These are phyloP conservation scores for Priocnemis perturbator DNA, from an alignment of 2,888 invertebrate species.

Conservation along the genomic window DNA sequence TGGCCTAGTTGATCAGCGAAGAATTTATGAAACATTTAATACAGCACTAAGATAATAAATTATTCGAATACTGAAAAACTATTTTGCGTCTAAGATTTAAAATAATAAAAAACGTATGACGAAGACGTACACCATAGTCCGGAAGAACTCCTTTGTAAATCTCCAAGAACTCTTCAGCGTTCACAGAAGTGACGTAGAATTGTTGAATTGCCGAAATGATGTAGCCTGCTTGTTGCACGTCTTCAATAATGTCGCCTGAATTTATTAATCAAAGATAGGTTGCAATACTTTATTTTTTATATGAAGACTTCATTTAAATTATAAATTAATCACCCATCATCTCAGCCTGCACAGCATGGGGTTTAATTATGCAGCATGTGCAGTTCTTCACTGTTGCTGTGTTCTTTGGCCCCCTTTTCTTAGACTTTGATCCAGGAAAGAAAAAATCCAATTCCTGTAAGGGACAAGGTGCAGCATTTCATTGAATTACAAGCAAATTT, in stretches of 20 bases:
- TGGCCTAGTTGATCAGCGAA: slow-evolving; percentile 77
- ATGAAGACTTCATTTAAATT: slow-evolving; percentile 8
- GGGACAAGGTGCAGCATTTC: slow-evolving; percentile 11
- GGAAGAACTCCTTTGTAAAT: slow-evolving; percentile 93
- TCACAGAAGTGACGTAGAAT: slow-evolving; percentile 86
- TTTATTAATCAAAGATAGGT: slow-evolving; percentile 61
- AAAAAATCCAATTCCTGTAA: slow-evolving; percentile 81
- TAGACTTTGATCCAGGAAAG: slow-evolving; percentile 76
- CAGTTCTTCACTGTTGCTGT: slow-evolving; percentile 81
- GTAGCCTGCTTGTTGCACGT: slow-evolving; percentile 86
- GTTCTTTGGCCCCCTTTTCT: slow-evolving; percentile 74
- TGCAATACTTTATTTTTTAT: not conserved
- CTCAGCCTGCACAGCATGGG: slow-evolving; percentile 89
- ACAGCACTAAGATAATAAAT: not conserved
- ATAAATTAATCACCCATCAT: slow-evolving; percentile 71
- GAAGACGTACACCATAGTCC: slow-evolving; percentile 81
- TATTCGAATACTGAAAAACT: too few species aligned
- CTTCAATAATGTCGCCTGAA: slow-evolving; percentile 82
- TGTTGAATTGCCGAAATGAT: slow-evolving; percentile 87
- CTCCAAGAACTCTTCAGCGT: slow-evolving; percentile 94
- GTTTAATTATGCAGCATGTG: slow-evolving; percentile 91
- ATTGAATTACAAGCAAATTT: not conserved
- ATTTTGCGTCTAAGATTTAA: too few species aligned
- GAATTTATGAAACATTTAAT: slow-evolving; percentile 22
- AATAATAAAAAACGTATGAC: not conserved